Base-by-base conservation (phyloP, 1,140 invertebrate genomes). In the Asbolus verrucosus region DNA sequence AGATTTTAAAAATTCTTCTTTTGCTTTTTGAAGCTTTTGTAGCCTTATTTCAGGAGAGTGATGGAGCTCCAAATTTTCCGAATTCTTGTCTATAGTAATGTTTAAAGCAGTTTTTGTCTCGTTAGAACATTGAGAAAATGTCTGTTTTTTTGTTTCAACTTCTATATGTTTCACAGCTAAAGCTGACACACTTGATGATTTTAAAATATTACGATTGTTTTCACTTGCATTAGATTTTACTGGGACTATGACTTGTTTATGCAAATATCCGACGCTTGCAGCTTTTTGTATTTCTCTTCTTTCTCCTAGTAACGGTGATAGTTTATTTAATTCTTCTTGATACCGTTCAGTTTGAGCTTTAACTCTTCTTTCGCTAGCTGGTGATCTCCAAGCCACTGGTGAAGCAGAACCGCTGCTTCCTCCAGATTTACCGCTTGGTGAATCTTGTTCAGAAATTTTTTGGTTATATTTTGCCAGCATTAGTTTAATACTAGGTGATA, bases 391-490 rank as follows among this genome's bases (percentile, higher is more conserved):
- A 2, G 85, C 83, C 1, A 83, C 77, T 1, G 87, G 87, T 0
- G 87, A 88, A 2, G 82, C 84, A 5, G 85, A 85, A 8, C 86
- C 86, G 72, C 85, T 87, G 63, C 85, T 86, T 11, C 78, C 80
- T 2, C 82, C 82, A 5, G 85, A 84, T 63, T 82, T 81, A 27
- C 79, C 77, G 33, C 67, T 76, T 8, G 67, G 38, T 11, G 65
- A 39, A 8, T 81, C 81, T 61, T 79, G 73, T 50, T 79, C 77
- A 6, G 69, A 67, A 6, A 81, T 62, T 66, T 78, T 80, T 69
- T 81, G 78, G 70, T 90, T 89, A 73, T 90, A 90, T 70, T 85
- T 83, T 61, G 86, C 87, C 70, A 90, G 87, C 87, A 90, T 90
- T 68, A 88, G 84, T 39, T 85, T 80, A 31, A 90, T 89, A 62